Conservation (phyloP, 2,113 vertebrate species). For the Seriola aureovittata region DNA sequence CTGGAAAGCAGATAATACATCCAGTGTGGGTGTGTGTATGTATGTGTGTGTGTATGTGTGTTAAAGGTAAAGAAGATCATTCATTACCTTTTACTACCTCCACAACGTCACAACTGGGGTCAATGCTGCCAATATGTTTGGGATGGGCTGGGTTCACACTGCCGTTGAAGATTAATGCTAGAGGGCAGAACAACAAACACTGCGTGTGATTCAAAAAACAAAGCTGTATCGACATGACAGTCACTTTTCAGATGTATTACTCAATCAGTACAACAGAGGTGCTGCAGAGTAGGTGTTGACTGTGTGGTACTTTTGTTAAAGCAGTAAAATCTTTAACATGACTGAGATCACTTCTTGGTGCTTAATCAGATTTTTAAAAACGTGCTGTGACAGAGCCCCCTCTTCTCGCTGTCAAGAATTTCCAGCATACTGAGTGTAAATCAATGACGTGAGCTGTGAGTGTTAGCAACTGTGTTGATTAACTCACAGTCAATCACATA, state of each 20-base stretch:
- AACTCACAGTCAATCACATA: constrained; percentile 72
- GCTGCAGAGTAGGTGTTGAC: background rate
- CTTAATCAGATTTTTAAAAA: background rate
- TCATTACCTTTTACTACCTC: constrained; percentile 93
- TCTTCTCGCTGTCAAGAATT: no score
- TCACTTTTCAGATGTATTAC: background rate
- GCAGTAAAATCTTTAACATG: background rate
- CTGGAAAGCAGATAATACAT: background rate
- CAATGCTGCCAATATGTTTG: constrained; percentile 97
- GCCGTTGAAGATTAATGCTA: constrained; percentile 95
- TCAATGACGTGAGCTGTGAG: constrained; percentile 13
- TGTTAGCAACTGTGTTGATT: constrained; percentile 55
- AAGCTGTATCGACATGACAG: background rate
- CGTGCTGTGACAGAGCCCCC: background rate
- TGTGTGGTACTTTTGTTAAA: background rate
- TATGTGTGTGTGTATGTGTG: constrained; percentile 7
- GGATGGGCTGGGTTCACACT: constrained; percentile 91
- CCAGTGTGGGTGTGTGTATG: background rate
- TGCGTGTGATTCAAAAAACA: background rate
- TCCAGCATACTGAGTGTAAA: background rate
- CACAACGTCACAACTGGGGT: constrained; percentile 95
- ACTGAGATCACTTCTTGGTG: background rate
- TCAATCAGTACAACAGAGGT: background rate
- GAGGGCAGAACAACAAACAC: constrained; percentile 39
- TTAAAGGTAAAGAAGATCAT: constrained; percentile 1